Evolutionary conservation across 2,797 vertebrate genomes (phyloP), one percentile per base, ranked within the genome.

Genomic region (Phataginus tetradactyla): DNA sequence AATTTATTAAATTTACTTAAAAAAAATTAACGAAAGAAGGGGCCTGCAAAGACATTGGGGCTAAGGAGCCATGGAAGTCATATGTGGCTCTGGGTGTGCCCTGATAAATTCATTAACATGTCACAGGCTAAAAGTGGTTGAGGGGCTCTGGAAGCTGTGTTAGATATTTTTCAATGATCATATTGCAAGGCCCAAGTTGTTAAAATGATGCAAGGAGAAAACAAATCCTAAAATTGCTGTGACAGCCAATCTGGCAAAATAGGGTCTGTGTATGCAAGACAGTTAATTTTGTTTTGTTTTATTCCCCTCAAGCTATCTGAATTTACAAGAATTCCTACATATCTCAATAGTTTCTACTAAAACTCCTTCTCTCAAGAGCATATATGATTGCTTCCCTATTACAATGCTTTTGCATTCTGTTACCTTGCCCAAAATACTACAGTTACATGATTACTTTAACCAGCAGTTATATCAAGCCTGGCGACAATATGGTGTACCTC

Each of bases 361-460:
- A 68, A 72, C 11, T 3, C 45, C 45, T 84, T 87, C 59, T 74
- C 34, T 32, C 39, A n/a, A 87, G 23, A 80, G 15, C 55, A 71
- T 42, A 74, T 64, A 39, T 11, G 61, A 90, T 15, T 90, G 27
- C 17, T 69, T 77, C 51, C 25, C 17, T 85, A 85, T 77, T 63
- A 53, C 7, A 80, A 51, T 13, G 25, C 71, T 83, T 86, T 49
- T 27, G 27, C 4, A 66, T 71, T 90, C 87, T 75, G 92, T 84
- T 42, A 37, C 45, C 20, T 74, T 11, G 74, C 49, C 34, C 34
- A 68, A 53, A 69, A 85, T 32, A 49, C 37, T 64, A 49, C 34
- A 86, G n/a, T 74, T 80, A 71, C 79, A 29, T 66, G 79, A 91
- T 81, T 71, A 61, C 37, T 92, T 94, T 88, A 94, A 80, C 21